These are phyloP conservation scores for Petrocephalus schoutedeni DNA, from an alignment of 2,797 vertebrate species.

Conservation along the genomic window DNA sequence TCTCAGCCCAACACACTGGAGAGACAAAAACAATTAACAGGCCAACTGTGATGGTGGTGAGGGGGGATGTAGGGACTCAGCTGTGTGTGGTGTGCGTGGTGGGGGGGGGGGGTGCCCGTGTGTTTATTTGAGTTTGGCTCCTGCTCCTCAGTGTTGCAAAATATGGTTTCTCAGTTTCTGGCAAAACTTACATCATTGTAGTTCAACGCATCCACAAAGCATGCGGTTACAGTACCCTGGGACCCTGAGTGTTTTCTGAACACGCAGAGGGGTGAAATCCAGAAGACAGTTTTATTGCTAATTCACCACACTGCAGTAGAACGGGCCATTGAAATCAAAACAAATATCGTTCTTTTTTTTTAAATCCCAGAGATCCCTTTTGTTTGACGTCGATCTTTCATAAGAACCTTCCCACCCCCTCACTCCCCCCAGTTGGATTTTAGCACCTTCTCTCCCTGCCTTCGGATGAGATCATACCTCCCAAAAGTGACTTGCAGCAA, in stretches of 20 bases:
- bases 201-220: not conserved
- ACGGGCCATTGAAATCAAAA: not conserved
- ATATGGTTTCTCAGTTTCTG: not conserved
- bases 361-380: not conserved
- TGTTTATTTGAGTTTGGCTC: not conserved
- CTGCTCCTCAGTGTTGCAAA: not conserved
- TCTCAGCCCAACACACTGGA: slow-evolving; percentile 36
- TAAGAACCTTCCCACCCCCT: not conserved
- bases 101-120: not conserved
- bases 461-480: slow-evolving; percentile 21
- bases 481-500: not conserved
- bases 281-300: not conserved
- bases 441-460: not conserved
- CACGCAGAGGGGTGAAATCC: not conserved
- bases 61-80: slow-evolving; percentile 30
- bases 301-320: not conserved
- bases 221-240: not conserved
- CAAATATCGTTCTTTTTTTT: not conserved
- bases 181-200: slow-evolving; percentile 5
- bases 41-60: slow-evolving; percentile 34
- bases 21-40: slow-evolving; percentile 38
- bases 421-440: not conserved
- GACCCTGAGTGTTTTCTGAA: not conserved
- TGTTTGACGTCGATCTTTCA: not conserved
- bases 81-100: not conserved